A percentile compares a stretch with the other conserved stretches of the same genome.
phyloP scores from a whole-genome alignment of 2,797 vertebrate species.

The Sebastes hubbsi region DNA sequence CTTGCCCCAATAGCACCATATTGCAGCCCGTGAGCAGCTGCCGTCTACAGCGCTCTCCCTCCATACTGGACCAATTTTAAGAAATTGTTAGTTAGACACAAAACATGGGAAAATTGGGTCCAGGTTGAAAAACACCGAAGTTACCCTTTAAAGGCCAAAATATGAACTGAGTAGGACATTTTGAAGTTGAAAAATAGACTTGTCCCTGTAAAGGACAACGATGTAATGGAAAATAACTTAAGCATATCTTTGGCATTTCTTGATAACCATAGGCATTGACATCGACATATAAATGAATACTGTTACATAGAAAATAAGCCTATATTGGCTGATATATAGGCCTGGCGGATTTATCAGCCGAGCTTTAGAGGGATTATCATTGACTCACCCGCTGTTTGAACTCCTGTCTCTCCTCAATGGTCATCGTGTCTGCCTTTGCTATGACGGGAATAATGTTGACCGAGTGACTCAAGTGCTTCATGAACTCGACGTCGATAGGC shows the following conservation, averaged over 20 bases:
- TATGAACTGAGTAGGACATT: no score
- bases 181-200: no score
- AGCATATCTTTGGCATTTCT: not conserved
- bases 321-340: not conserved
- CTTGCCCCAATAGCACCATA: not conserved
- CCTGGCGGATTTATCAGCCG: not conserved
- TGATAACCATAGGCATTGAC: not conserved
- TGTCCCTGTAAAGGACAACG: no score
- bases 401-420: slow-evolving; percentile 87
- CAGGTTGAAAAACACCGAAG: no score
- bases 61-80: no score
- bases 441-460: slow-evolving; percentile 98
- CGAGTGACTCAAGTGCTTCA: slow-evolving; percentile 96
- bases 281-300: not conserved
- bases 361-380: not conserved
- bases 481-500: slow-evolving; percentile 94
- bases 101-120: no score
- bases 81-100: no score
- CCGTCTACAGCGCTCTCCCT: no score
- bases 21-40: no score
- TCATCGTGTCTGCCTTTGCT: slow-evolving; percentile 97
- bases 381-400: slow-evolving; percentile 85
- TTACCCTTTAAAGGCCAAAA: no score
- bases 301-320: not conserved
- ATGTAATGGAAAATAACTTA: not conserved